Conservation (phyloP, 2,888 invertebrate species). For the Andrena camellia region DNA sequence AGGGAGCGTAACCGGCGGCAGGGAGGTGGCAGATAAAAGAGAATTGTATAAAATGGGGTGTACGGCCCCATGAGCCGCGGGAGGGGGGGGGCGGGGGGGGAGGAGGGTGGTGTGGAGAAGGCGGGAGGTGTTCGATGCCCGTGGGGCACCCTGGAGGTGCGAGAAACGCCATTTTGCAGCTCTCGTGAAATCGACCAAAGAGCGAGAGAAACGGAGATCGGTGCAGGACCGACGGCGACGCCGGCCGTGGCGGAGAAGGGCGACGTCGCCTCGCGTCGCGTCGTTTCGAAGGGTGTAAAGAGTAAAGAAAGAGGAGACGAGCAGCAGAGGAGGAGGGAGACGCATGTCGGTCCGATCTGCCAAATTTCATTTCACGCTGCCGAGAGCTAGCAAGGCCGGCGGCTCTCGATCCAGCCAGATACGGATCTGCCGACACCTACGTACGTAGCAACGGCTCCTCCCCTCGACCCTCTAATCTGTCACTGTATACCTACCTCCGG, state of each 20-base stretch:
- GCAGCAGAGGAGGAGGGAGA: conserved; percentile 48
- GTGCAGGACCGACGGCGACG: no score
- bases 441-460: conserved; percentile 35
- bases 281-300: conserved; percentile 11
- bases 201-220: conserved; percentile 16
- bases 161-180: conserved; percentile 78
- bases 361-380: conserved; percentile 85
- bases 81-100: conserved; percentile 19
- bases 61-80: conserved; percentile 54
- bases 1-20: conserved; percentile 80
- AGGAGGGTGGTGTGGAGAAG: conserved; percentile 20
- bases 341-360: conserved; percentile 81
- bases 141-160: conserved; percentile 79
- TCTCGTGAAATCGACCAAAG: conserved; percentile 42
- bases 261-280: background rate
- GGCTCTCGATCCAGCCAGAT: conserved; percentile 68
- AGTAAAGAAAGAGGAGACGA: conserved; percentile 40
- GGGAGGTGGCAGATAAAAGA: conserved; percentile 84
- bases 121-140: conserved; percentile 73
- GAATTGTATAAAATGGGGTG: conserved; percentile 85
- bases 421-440: conserved; percentile 75
- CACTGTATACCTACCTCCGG: conserved; percentile 19
- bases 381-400: conserved; percentile 72
- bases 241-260: conserved; percentile 11
- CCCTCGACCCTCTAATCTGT: conserved; percentile 50